These are phyloP conservation scores for Mareca penelope DNA, from an alignment of 2,797 vertebrate species.

Conservation along the genomic window DNA sequence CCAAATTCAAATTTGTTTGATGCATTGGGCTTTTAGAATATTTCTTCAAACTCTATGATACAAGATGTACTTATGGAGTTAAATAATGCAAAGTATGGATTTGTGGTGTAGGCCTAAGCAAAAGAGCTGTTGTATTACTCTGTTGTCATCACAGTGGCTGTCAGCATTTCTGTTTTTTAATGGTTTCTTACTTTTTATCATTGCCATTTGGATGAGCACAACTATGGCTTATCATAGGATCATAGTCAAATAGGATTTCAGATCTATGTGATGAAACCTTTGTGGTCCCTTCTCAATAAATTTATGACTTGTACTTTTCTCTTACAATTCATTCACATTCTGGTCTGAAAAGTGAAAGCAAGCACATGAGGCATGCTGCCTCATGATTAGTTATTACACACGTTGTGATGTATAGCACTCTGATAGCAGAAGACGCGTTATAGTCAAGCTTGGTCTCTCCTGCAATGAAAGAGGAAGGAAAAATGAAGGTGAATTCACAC, in stretches of 20 bases:
- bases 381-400: fast-evolving
- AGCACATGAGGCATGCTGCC: neutral
- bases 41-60: neutral
- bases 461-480: neutral
- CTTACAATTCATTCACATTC: neutral
- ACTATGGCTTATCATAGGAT: neutral
- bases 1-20: neutral
- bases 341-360: neutral
- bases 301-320: neutral
- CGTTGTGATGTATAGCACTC: too few relatives aligned
- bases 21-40: neutral
- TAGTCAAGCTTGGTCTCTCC: neutral
- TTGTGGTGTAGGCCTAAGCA: neutral
- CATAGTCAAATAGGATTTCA: neutral
- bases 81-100: neutral
- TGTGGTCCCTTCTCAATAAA: neutral
- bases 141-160: neutral
- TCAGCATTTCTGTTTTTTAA: neutral
- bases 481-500: neutral
- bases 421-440: neutral
- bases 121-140: neutral
- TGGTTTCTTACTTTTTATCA: neutral
- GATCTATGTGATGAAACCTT: neutral
- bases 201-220: neutral
- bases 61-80: fast-evolving